A percentile compares a stretch with the other conserved stretches of the same genome.
Evolutionary conservation across 2,113 vertebrate species (phyloP).

Genomic region (Tricholaema leucomelas): DNA sequence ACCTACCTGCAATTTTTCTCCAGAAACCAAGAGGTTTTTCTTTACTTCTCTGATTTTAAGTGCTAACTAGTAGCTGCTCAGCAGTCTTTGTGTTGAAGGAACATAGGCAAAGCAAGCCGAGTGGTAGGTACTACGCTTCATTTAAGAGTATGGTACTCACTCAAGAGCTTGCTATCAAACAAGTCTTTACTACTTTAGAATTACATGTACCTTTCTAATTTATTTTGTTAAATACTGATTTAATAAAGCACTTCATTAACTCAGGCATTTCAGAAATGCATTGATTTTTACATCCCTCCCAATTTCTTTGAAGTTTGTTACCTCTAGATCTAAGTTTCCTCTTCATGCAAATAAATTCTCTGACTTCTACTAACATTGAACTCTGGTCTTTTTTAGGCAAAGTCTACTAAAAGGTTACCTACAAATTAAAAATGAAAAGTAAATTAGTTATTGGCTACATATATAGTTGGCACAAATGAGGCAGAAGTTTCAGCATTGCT

Average conservation of each 20-base stretch:
- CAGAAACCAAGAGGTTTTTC: neutral
- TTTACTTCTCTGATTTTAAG: neutral
- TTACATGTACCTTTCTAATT: conserved; percentile 32
- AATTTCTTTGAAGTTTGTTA: conserved; percentile 48
- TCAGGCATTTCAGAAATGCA: conserved; percentile 55
- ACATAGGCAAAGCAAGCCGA: neutral
- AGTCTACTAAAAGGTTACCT: neutral
- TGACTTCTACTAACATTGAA: neutral
- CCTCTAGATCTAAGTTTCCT: neutral
- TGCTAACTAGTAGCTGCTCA: neutral
- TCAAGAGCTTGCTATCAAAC: neutral
- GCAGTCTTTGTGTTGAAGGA: neutral
- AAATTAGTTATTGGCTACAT: neutral
- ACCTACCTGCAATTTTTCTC: neutral
- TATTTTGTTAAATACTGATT: conserved; percentile 37
- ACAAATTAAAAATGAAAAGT: neutral
- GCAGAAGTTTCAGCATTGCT: neutral
- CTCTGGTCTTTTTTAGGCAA: neutral
- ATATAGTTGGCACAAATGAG: neutral
- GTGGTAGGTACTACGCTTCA: neutral
- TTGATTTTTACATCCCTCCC: conserved; percentile 64
- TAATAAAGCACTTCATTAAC: conserved; percentile 59
- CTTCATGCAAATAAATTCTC: neutral
- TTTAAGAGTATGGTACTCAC: neutral
- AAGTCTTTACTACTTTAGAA: conserved; percentile 53